Percentiles rank a stretch among this genome's conserved stretches.
Conservation (phyloP, 92 coral and sea anemone species). For the Metridium senile region DNA sequence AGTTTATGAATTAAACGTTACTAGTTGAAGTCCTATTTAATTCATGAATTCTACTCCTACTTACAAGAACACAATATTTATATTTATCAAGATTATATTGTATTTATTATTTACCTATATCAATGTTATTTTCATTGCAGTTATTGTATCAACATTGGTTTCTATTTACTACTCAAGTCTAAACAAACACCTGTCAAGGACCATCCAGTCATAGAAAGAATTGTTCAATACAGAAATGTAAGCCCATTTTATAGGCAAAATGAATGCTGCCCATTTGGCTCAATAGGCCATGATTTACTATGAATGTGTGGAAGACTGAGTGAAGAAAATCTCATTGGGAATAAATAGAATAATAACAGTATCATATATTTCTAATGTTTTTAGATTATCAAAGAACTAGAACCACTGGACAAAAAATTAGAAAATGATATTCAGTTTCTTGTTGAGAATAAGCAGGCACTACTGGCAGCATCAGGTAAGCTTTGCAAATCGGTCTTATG, state of each 20-base stretch:
- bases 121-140: too few relatives aligned
- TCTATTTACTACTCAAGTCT: conserved; percentile 86
- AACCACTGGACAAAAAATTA: conserved; percentile 79
- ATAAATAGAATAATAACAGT: too few relatives aligned
- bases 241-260: conserved; percentile 5
- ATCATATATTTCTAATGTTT: not conserved
- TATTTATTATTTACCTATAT: too few relatives aligned
- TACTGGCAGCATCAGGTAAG: conserved; percentile 34
- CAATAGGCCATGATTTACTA: too few relatives aligned
- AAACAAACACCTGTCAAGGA: conserved; percentile 79
- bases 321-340: too few relatives aligned
- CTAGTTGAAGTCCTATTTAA: too few relatives aligned
- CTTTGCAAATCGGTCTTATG: not conserved
- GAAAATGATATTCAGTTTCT: conserved; percentile 71
- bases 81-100: too few relatives aligned
- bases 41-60: too few relatives aligned
- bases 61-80: too few relatives aligned
- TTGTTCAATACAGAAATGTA: conserved; percentile 90
- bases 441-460: conserved; percentile 37
- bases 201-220: conserved; percentile 94
- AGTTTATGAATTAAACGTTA: too few relatives aligned
- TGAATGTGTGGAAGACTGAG: too few relatives aligned
- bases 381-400: conserved; percentile 86
- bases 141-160: conserved; percentile 88
- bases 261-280: too few relatives aligned